Percentiles rank a stretch among this genome's conserved stretches.
phyloP scores from a whole-genome alignment of 2,797 vertebrate species.

The Linurgus olivaceus region DNA sequence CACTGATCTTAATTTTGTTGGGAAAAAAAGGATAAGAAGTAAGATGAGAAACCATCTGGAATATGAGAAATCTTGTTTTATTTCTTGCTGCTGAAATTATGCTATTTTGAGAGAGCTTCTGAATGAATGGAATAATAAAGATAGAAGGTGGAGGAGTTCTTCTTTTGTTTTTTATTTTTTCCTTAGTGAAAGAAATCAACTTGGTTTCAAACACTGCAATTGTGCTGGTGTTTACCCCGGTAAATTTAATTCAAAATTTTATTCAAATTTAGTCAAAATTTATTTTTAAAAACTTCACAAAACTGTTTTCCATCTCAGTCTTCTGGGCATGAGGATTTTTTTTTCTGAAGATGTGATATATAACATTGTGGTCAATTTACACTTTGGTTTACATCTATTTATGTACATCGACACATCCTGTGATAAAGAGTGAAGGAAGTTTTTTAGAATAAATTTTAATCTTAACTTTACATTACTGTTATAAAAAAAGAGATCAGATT shows the following conservation, averaged over 20 bases:
- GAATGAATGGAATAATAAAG: slow-evolving; percentile 16
- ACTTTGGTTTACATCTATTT: neutral
- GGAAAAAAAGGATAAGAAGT: neutral
- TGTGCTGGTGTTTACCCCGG: neutral
- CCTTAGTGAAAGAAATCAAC: neutral
- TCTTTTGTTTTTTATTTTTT: neutral
- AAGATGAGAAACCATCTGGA: neutral
- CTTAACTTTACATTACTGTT: neutral
- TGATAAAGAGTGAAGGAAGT: neutral
- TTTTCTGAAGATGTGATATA: neutral
- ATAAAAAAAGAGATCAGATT: neutral
- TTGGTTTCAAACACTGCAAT: neutral
- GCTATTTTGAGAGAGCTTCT: neutral
- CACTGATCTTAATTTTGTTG: slow-evolving; percentile 32
- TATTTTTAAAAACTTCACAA: neutral
- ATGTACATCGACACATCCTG: neutral
- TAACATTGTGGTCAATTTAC: neutral
- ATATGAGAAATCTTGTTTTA: neutral
- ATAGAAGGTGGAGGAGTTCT: neutral
- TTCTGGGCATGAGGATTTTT: neutral
- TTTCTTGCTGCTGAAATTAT: neutral
- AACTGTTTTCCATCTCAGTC: neutral
- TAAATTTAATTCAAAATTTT: neutral
- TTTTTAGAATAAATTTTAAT: neutral
- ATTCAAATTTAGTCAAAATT: neutral